These are phyloP conservation scores for Macrosiphum euphorbiae DNA, from an alignment of 2,888 invertebrate genomes.

Conservation along the genomic window DNA sequence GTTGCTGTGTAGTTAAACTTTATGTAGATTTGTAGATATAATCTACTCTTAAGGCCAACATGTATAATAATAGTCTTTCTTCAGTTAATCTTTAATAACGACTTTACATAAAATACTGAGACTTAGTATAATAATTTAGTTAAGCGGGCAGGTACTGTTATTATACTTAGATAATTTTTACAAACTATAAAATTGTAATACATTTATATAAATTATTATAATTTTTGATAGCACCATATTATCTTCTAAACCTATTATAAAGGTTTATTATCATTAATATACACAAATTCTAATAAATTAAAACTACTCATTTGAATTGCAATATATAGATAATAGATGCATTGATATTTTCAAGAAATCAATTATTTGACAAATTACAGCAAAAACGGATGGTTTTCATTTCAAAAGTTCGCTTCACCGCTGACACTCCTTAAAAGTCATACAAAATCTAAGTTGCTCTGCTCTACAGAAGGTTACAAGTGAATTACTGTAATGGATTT, in stretches of 20 bases:
- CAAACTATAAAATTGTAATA: neutral
- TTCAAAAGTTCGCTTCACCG: neutral
- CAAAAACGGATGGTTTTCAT: neutral
- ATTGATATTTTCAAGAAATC: neutral
- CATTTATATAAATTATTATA: neutral
- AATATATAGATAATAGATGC: neutral
- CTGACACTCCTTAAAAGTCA: neutral
- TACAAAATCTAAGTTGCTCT: neutral
- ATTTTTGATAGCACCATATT: neutral
- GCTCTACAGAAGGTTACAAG: too few relatives aligned
- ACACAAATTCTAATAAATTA: neutral
- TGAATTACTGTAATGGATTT: too few relatives aligned
- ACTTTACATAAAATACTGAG: neutral
- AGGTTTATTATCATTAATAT: neutral
- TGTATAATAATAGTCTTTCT: neutral
- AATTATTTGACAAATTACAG: neutral
- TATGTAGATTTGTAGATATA: too few relatives aligned
- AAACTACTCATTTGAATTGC: neutral
- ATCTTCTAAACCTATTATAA: neutral
- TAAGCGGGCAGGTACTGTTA: neutral
- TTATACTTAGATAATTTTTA: neutral
- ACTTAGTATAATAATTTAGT: neutral
- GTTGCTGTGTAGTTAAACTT: neutral
- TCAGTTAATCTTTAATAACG: neutral
- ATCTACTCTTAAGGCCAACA: neutral